Evolutionary conservation across 2,113 vertebrate species (phyloP), one percentile per base, ranked within the genome.

Genomic region (Dissostichus mawsoni): DNA sequence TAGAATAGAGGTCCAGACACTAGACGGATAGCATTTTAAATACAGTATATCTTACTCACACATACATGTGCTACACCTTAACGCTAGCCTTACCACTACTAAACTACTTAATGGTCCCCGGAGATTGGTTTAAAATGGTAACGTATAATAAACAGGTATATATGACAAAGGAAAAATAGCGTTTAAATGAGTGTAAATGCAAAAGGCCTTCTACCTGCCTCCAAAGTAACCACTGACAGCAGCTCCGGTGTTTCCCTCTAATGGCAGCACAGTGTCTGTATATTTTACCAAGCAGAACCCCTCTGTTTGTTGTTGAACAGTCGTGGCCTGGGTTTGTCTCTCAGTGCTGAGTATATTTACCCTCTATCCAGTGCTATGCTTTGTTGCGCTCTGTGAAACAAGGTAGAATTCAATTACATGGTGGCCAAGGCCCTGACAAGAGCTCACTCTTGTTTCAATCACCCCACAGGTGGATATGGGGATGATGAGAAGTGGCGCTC

Each of bases 321-420:
- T 64, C 25, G 29, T 52, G 74, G 80, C 67, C 75, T 74, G 1
- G 74, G 68, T 83, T 81, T 80, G 76, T 83, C 80, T 89, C 63
- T 62, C 75, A 83, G 78, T 90, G 76, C 78, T 70, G 76, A 85
- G 85, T 88, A 87, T 91, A 86, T 92, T 91, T 87, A 88, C 89
- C 68, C 86, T 89, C 74, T 75, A 73, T 87, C 76, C 76, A 62
- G 76, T 47, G 83, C 86, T 75, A 84, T 85, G 88, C 90, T 93
- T 91, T 90, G 86, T 75, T 89, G 89, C 89, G 62, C 81, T 89
- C 78, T 81, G 80, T 81, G 92, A 92, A 94, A 94, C 87, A 81
- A 80, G 89, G 89, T 89, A 84, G 83, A 91, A 94, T 94, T 94
- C 90, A 92, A 94, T 95, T 94, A 94, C 87, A 91, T 80, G 86